Conservation (phyloP, 1,140 invertebrate species). For the Mercenaria mercenaria region DNA sequence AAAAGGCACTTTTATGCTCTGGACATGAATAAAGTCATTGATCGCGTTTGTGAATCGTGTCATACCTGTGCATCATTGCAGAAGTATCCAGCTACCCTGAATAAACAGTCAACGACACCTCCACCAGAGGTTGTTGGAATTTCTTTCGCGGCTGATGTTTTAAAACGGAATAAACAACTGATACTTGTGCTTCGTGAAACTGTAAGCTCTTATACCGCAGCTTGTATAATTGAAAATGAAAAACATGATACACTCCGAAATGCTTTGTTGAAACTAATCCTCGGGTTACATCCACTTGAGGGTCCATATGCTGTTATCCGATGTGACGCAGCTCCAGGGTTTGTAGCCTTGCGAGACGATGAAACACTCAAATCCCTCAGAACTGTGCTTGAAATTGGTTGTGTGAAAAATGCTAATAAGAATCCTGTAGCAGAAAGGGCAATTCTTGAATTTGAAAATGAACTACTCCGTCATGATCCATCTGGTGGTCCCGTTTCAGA, state of each 20-base stretch:
- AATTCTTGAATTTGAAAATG: conserved; percentile 62
- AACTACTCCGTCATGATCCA: conserved; percentile 45
- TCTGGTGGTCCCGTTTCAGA: not conserved
- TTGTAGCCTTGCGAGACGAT: conserved; percentile 21
- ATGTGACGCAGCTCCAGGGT: conserved; percentile 40
- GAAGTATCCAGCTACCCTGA: conserved; percentile 7
- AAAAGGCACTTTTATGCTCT: conserved; percentile 68
- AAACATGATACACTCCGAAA: conserved; percentile 24
- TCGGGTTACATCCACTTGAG: conserved; percentile 47
- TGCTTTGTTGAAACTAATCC: not conserved
- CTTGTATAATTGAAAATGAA: conserved; percentile 49
- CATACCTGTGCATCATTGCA: conserved; percentile 60
- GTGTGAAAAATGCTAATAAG: conserved; percentile 66
- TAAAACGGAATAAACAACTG: conserved; percentile 53
- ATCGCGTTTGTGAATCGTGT: conserved; percentile 39
- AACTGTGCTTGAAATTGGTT: conserved; percentile 36
- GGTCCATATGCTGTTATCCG: conserved; percentile 53
- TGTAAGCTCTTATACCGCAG: conserved; percentile 53
- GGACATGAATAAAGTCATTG: conserved; percentile 62
- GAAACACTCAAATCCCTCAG: not conserved
- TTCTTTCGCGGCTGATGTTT: conserved; percentile 58
- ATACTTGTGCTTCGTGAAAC: conserved; percentile 65
- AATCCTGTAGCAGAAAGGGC: conserved; percentile 67
- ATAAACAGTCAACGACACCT: conserved; percentile 14
- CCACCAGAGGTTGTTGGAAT: conserved; percentile 32